Evolutionary conservation across 2,113 vertebrate genomes (phyloP).

Genomic region (Setophaga coronata): DNA sequence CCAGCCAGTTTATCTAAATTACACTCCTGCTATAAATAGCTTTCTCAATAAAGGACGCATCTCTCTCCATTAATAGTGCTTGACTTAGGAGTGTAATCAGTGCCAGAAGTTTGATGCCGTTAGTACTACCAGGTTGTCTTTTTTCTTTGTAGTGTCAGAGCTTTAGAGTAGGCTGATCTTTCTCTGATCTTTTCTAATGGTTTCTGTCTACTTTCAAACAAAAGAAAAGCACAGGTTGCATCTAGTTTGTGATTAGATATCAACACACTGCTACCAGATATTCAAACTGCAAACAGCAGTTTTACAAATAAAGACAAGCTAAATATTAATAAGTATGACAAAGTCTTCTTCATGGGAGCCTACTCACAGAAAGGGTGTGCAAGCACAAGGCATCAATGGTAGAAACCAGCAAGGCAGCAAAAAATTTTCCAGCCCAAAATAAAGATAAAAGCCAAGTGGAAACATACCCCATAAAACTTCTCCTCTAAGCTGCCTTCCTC

Average conservation of each 20-base stretch:
- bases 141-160: slow-evolving; percentile 15
- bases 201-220: slow-evolving; percentile 1
- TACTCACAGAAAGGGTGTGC: not conserved
- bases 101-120: not conserved
- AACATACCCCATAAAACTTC: not conserved
- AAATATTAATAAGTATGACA: not conserved
- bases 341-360: not conserved
- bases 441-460: not conserved
- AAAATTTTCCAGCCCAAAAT: not conserved
- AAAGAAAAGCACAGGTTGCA: not conserved
- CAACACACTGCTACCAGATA: not conserved
- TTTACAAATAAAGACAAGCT: not conserved
- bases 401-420: not conserved
- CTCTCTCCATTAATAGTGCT: not conserved
- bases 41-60: not conserved
- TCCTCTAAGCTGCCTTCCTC: not conserved
- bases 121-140: not conserved
- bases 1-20: not conserved
- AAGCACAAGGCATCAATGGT: not conserved
- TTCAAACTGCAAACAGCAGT: not conserved
- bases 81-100: not conserved
- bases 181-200: not conserved
- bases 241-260: not conserved
- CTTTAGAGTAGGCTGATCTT: not conserved
- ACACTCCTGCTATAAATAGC: not conserved